Evolutionary conservation across 2,113 vertebrate species (phyloP).

Genomic region (Bettongia penicillata): DNA sequence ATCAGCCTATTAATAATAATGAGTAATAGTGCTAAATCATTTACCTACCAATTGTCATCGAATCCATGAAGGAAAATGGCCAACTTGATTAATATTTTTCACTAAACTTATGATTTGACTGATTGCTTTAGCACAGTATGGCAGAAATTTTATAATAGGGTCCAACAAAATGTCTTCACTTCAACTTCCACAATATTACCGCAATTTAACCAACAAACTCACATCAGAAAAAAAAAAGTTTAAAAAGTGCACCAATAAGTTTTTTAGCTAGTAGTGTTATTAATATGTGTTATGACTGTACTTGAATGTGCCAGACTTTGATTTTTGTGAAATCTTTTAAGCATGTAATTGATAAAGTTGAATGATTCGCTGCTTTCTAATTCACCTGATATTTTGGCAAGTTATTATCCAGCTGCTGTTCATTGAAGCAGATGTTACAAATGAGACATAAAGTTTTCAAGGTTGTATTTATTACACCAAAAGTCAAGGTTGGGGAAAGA

Average conservation of each 20-base stretch:
- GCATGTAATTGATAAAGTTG: conserved; percentile 77
- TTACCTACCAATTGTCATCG: background rate
- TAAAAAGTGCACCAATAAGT: conserved; percentile 23
- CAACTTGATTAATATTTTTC: background rate
- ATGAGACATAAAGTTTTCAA: conserved; percentile 73
- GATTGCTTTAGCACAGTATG: background rate
- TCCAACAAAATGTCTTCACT: background rate
- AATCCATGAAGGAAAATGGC: background rate
- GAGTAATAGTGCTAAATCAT: background rate
- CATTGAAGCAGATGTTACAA: conserved; percentile 79
- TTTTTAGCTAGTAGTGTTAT: conserved; percentile 43
- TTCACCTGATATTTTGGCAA: conserved; percentile 73
- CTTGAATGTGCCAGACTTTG: conserved; percentile 59
- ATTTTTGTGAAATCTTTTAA: conserved; percentile 71
- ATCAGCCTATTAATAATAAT: background rate
- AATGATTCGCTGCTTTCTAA: conserved; percentile 79
- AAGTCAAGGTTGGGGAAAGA: background rate
- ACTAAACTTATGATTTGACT: background rate
- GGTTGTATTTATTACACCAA: conserved; percentile 66
- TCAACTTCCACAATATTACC: background rate
- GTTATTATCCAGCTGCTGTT: conserved; percentile 79
- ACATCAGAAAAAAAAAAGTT: background rate
- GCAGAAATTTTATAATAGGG: background rate
- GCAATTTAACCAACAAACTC: background rate
- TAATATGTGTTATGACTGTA: conserved; percentile 39